Evolutionary conservation across 2,888 invertebrate genomes (phyloP).

Genomic region (Apamea anceps): DNA sequence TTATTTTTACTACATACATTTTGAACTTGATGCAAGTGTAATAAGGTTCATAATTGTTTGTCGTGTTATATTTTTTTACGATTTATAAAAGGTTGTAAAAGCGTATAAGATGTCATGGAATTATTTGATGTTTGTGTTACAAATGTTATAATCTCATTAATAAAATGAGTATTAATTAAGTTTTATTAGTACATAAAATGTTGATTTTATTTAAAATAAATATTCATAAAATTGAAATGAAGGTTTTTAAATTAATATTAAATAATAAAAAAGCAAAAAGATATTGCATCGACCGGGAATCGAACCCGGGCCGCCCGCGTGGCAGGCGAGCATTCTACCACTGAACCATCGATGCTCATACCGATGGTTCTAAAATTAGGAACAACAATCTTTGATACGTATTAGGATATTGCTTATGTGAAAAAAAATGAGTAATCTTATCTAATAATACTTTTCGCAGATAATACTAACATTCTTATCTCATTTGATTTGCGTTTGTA

Average conservation of each 20-base stretch:
- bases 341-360: constrained; percentile 89
- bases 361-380: rapidly evolving
- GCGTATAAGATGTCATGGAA: constrained; percentile 26
- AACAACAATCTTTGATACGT: rapidly evolving
- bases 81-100: constrained; percentile 19
- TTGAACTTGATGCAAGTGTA: rapidly evolving
- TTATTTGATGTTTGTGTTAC: constrained; percentile 40
- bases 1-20: not conserved
- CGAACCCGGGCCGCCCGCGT: constrained; percentile 88
- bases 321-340: constrained; percentile 91
- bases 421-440: not conserved
- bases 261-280: constrained; percentile 41
- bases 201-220: not conserved
- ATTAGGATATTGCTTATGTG: no score
- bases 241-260: not conserved
- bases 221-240: not conserved
- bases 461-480: not conserved
- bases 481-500: not conserved
- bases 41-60: constrained; percentile 13
- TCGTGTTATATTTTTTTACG: constrained; percentile 24
- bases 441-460: not conserved
- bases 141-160: constrained; percentile 33
- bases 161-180: constrained; percentile 24
- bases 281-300: constrained; percentile 85
- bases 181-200: constrained; percentile 10